phyloP scores from a whole-genome alignment of 2,113 vertebrate genomes.

The Epinephelus fuscoguttatus region DNA sequence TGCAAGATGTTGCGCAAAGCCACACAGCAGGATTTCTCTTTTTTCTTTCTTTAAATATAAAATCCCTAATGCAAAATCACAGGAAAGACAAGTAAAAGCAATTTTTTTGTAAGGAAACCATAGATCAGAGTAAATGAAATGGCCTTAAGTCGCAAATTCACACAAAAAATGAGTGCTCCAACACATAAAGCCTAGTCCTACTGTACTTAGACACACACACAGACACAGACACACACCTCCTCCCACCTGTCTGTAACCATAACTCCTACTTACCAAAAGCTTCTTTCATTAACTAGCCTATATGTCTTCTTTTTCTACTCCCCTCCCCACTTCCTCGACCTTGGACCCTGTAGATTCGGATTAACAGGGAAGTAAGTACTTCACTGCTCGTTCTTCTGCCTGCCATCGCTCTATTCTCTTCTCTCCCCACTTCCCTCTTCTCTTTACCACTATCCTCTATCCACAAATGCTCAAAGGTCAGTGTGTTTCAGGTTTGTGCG shows the following conservation, averaged over 20 bases:
- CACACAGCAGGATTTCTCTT: background rate
- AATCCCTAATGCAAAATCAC: background rate
- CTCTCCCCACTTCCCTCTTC: slow-evolving; percentile 18
- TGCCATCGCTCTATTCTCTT: slow-evolving; percentile 69
- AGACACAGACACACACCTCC: slow-evolving; percentile 38
- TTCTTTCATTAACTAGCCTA: slow-evolving; percentile 85
- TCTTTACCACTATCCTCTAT: slow-evolving; percentile 65
- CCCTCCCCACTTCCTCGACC: slow-evolving; percentile 82
- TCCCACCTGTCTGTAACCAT: slow-evolving; percentile 74
- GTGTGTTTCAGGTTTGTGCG: slow-evolving; percentile 50
- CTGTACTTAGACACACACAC: slow-evolving; percentile 16
- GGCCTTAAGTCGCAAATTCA: background rate
- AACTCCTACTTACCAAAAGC: slow-evolving; percentile 75
- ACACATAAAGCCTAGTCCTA: slow-evolving; percentile 4
- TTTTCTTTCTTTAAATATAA: background rate
- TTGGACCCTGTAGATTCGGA: slow-evolving; percentile 91
- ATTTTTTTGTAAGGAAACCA: background rate
- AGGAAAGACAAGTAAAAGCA: background rate
- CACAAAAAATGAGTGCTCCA: background rate
- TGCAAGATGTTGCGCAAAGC: too few species aligned
- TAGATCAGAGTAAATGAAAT: slow-evolving; percentile 15
- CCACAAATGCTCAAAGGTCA: slow-evolving; percentile 71
- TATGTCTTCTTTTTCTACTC: slow-evolving; percentile 87
- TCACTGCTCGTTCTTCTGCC: slow-evolving; percentile 83
- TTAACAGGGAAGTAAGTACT: slow-evolving; percentile 93